These are phyloP conservation scores for Hydraecia micacea DNA, from an alignment of 2,888 invertebrate genomes.

Conservation along the genomic window DNA sequence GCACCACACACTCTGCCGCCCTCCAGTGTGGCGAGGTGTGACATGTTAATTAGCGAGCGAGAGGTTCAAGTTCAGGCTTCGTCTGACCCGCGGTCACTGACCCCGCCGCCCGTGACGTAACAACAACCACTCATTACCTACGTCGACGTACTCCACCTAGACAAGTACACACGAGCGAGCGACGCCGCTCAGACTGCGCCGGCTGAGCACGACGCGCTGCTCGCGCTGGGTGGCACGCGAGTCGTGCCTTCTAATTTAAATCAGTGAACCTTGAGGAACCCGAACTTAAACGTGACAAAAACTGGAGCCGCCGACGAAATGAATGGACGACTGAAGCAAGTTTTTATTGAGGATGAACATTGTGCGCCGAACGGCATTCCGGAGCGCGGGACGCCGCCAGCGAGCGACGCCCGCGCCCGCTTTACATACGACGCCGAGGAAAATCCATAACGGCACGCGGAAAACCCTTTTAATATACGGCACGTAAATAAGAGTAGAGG, in stretches of 20 bases:
- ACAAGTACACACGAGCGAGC: background rate
- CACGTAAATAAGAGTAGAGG: conserved; percentile 87
- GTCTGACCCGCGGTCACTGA: conserved; percentile 71
- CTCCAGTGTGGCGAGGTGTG: conserved; percentile 26
- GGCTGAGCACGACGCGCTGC: background rate
- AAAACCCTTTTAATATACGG: conserved; percentile 91
- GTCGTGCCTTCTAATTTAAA: conserved; percentile 58
- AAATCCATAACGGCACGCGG: conserved; percentile 90
- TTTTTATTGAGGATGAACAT: conserved; percentile 56
- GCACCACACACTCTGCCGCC: background rate
- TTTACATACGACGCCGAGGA: conserved; percentile 76
- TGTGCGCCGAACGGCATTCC: conserved; percentile 57
- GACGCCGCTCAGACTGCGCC: conserved; percentile 22
- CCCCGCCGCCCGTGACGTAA: conserved; percentile 72
- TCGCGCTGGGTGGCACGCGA: conserved; percentile 23
- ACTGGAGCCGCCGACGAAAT: conserved; percentile 59
- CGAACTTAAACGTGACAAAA: conserved; percentile 62
- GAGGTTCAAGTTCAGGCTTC: conserved; percentile 76
- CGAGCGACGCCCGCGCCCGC: conserved; percentile 44
- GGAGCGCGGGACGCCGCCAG: conserved; percentile 29
- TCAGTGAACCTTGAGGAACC: conserved; percentile 59
- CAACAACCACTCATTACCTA: conserved; percentile 59
- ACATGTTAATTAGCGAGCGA: conserved; percentile 70
- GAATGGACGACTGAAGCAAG: conserved; percentile 65
- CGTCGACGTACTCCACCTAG: conserved; percentile 22